These are phyloP conservation scores for Heptascelio sp. DNA, from an alignment of 2,888 invertebrate genomes.

Conservation along the genomic window DNA sequence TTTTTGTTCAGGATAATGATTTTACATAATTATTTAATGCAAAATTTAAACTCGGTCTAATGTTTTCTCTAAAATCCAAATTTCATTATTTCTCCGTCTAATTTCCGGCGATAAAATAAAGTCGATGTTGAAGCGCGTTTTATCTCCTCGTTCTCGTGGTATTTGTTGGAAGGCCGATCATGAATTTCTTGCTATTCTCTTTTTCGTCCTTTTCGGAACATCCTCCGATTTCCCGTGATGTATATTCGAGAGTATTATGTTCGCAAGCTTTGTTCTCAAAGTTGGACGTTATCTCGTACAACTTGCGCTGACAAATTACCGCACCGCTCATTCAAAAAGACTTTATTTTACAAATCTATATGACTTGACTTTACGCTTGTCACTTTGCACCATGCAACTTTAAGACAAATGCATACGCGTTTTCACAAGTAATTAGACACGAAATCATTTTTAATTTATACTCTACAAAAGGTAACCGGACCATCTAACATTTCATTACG, in stretches of 20 bases:
- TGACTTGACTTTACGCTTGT: constrained; percentile 56
- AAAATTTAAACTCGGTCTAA: too few relatives aligned
- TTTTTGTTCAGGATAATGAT: too few relatives aligned
- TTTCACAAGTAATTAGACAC: constrained; percentile 43
- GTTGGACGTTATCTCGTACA: constrained; percentile 73
- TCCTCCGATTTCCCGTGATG: constrained; percentile 62
- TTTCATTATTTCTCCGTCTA: constrained; percentile 45
- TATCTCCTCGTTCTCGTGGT: constrained; percentile 33
- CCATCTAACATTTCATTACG: not conserved
- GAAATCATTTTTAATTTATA: constrained; percentile 15
- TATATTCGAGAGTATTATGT: constrained; percentile 70
- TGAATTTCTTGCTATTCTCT: constrained; percentile 43
- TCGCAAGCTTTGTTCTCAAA: constrained; percentile 69
- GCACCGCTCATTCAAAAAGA: constrained; percentile 66
- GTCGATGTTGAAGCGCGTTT: constrained; percentile 41
- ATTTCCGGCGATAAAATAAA: constrained; percentile 49
- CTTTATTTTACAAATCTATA: constrained; percentile 61
- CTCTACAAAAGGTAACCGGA: not conserved
- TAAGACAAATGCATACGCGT: constrained; percentile 12
- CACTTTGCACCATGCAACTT: constrained; percentile 46
- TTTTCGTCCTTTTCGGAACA: constrained; percentile 50
- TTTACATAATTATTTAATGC: too few relatives aligned
- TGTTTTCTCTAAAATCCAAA: constrained; percentile 14
- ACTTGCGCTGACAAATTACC: constrained; percentile 78
- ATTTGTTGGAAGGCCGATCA: constrained; percentile 52